Percentiles rank a stretch among this genome's conserved stretches.
These are phyloP conservation scores for Pachliopta kotzebuea DNA, from an alignment of 2,888 invertebrate species.

Conservation along the genomic window DNA sequence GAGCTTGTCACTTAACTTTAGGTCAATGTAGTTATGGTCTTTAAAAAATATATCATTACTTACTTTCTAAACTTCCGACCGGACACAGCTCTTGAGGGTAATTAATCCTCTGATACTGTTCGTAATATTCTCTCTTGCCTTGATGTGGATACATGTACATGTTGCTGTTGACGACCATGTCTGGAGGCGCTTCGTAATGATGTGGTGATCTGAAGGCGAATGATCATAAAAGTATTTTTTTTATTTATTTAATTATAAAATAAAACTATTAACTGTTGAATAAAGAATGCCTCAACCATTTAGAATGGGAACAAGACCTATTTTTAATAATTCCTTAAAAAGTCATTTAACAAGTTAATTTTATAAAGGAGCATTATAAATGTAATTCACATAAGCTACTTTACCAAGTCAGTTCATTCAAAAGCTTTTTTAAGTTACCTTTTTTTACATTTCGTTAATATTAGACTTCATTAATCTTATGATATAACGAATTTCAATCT, in stretches of 20 bases:
- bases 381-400: constrained; percentile 4
- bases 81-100: constrained; percentile 62
- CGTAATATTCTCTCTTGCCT: constrained; percentile 67
- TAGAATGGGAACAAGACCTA: too few species aligned
- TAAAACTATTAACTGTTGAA: too few species aligned
- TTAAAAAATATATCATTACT: constrained; percentile 15
- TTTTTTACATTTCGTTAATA: constrained; percentile 55
- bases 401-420: constrained; percentile 9
- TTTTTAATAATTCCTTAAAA: too few species aligned
- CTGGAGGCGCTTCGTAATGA: constrained; percentile 66
- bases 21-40: neutral
- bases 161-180: constrained; percentile 64
- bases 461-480: constrained; percentile 26
- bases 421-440: constrained; percentile 35
- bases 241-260: too few species aligned
- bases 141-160: constrained; percentile 71
- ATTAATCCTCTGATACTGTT: constrained; percentile 61
- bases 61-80: constrained; percentile 58
- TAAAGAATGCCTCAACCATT: too few species aligned
- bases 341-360: neutral
- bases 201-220: constrained; percentile 60
- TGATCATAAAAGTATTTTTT: neutral
- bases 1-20: too few species aligned
- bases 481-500: constrained; percentile 32
- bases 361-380: constrained; percentile 8